phyloP scores from a whole-genome alignment of 1,140 invertebrate species.

The Globodera rostochiensis region DNA sequence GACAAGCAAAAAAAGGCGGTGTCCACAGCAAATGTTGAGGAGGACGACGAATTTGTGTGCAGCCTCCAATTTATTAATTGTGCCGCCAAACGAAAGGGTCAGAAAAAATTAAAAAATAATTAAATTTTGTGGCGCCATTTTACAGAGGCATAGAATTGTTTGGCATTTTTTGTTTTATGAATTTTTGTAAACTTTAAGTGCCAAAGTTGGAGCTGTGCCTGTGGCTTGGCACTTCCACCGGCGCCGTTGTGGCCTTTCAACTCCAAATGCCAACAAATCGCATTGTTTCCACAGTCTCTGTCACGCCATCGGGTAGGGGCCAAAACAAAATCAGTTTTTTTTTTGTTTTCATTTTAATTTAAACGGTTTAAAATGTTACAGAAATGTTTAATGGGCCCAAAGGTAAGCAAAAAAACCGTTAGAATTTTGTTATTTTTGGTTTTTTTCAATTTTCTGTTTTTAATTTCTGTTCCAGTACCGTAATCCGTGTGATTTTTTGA shows the following conservation, averaged over 20 bases:
- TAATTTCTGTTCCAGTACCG: no score
- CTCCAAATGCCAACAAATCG: conserved; percentile 57
- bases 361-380: conserved; percentile 27
- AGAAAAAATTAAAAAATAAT: conserved; percentile 14
- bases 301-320: conserved; percentile 51
- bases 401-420: conserved; percentile 29
- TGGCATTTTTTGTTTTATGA: background rate
- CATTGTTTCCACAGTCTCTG: conserved; percentile 52
- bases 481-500: no score
- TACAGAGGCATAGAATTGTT: background rate
- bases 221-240: conserved; percentile 61
- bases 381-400: conserved; percentile 53
- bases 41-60: conserved; percentile 43
- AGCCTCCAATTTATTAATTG: conserved; percentile 54
- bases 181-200: conserved; percentile 39
- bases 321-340: conserved; percentile 3
- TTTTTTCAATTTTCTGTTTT: background rate
- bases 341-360: background rate
- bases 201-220: conserved; percentile 53
- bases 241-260: conserved; percentile 55
- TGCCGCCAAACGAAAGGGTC: conserved; percentile 54
- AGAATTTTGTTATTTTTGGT: background rate
- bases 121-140: no score
- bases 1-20: conserved; percentile 13
- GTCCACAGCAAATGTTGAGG: conserved; percentile 24